Evolutionary conservation across 2,797 vertebrate species (phyloP).

Genomic region (Halcyon badia): DNA sequence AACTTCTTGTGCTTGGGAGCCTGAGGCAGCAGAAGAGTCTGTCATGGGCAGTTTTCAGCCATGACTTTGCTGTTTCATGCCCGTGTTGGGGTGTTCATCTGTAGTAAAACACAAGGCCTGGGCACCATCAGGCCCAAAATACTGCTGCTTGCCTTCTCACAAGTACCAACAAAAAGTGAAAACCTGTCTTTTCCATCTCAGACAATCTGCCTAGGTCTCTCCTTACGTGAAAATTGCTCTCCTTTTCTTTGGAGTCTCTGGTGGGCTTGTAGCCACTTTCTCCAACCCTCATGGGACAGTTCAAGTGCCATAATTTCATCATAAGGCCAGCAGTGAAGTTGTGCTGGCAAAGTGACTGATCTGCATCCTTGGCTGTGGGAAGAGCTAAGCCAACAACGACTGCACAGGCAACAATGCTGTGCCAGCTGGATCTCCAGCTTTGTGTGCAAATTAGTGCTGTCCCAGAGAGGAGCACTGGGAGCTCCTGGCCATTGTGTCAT

Average conservation of each 20-base stretch:
- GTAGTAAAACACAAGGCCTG: not conserved
- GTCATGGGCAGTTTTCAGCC: not conserved
- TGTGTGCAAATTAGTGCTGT: not conserved
- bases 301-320: not conserved
- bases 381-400: not conserved
- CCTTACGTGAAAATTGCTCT: not conserved
- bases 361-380: accelerated
- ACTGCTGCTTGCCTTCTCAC: not conserved
- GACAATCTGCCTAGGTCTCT: not conserved
- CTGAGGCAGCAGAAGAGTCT: not conserved
- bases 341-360: not conserved
- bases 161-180: not conserved
- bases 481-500: not conserved
- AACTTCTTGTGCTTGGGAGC: not conserved
- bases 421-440: not conserved
- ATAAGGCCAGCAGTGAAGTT: not conserved
- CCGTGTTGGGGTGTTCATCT: not conserved
- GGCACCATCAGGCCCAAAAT: not conserved
- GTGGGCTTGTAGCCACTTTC: not conserved
- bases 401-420: not conserved
- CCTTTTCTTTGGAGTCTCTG: not conserved
- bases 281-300: not conserved
- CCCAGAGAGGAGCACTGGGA: not conserved
- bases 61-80: not conserved
- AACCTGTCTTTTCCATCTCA: not conserved